Conservation (phyloP, 2,888 invertebrate genomes). For the Isotomurus palustris region DNA sequence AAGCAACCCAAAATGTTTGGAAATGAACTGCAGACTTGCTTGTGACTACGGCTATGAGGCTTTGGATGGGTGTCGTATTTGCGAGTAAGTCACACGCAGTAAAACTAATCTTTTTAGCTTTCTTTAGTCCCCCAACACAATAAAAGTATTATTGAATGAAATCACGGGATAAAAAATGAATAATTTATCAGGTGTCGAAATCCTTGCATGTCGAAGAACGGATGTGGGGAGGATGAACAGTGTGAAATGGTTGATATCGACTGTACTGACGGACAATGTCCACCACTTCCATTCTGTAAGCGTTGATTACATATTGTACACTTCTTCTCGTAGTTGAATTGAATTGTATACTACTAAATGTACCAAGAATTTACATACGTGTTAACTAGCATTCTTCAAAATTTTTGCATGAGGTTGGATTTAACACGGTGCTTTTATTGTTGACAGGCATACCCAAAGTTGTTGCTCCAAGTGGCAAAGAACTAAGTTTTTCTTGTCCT, state of each 20-base stretch:
- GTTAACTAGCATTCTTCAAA: too few species aligned
- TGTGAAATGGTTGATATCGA: conserved; percentile 73
- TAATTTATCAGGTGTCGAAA: conserved; percentile 60
- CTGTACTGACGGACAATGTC: conserved; percentile 78
- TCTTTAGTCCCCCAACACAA: too few species aligned
- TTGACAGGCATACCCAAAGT: conserved; percentile 28
- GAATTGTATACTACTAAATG: conserved; percentile 6
- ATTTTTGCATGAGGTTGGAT: too few species aligned
- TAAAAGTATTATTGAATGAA: neutral
- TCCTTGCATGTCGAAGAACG: conserved; percentile 65
- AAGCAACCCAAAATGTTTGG: conserved; percentile 56
- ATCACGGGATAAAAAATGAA: neutral
- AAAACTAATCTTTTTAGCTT: too few species aligned
- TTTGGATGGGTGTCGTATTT: conserved; percentile 67
- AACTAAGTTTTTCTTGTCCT: conserved; percentile 43
- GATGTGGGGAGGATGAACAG: conserved; percentile 57
- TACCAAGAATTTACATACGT: too few species aligned
- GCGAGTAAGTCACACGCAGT: conserved; percentile 52
- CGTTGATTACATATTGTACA: conserved; percentile 27
- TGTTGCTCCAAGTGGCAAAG: conserved; percentile 22
- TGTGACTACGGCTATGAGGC: conserved; percentile 78
- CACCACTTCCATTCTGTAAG: conserved; percentile 75
- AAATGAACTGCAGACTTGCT: conserved; percentile 70
- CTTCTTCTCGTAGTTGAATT: neutral
- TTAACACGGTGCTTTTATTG: too few species aligned